Evolutionary conservation across 2,888 invertebrate genomes (phyloP).

Genomic region (Labia minor): DNA sequence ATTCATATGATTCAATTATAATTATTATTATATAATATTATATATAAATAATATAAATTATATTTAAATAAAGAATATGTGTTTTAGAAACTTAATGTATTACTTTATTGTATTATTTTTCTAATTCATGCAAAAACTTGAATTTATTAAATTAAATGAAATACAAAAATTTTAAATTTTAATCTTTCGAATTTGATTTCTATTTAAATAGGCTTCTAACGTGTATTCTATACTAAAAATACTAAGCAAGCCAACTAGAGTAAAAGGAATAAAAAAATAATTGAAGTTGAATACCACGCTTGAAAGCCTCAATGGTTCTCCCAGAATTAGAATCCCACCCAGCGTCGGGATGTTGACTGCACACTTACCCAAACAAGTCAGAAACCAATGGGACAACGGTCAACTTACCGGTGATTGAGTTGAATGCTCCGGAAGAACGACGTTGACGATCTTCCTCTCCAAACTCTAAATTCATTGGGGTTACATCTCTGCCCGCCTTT

Average conservation of each 20-base stretch:
- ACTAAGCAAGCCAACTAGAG: not conserved
- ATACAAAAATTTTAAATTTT: no score
- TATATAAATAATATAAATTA: no score
- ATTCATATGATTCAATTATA: no score
- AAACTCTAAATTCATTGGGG: slow-evolving; percentile 72
- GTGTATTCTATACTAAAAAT: not conserved
- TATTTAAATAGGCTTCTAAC: not conserved
- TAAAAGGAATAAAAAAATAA: not conserved
- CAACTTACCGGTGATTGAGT: slow-evolving; percentile 59
- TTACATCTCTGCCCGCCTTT: slow-evolving; percentile 75
- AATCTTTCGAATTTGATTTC: no score
- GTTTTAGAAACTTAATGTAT: no score
- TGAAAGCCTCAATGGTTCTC: not conserved
- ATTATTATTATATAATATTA: no score
- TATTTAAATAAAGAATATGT: no score
- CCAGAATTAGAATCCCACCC: not conserved
- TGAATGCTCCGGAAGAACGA: slow-evolving; percentile 38
- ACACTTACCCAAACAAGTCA: not conserved
- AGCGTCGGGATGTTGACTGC: not conserved
- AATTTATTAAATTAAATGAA: no score
- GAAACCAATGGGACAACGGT: no score
- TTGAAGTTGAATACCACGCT: not conserved
- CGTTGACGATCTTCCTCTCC: slow-evolving; percentile 48
- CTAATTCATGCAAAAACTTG: not conserved
- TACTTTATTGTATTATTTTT: not conserved